Conservation (phyloP, 2,113 vertebrate genomes). For the Gopherus flavomarginatus region DNA sequence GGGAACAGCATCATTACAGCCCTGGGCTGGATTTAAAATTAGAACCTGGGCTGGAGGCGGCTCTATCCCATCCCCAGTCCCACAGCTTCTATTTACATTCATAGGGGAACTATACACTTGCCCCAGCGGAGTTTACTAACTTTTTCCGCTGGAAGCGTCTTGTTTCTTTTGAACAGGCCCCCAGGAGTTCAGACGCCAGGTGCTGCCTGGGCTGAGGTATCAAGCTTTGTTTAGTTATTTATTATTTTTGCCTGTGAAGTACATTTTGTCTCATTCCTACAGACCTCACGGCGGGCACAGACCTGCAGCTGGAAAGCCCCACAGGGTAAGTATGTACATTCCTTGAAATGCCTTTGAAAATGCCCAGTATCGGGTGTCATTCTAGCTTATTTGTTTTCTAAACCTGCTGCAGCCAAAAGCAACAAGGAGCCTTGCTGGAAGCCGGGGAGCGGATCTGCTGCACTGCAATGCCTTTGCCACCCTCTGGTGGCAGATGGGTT, state of each 20-base stretch:
- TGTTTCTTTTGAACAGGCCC: not conserved
- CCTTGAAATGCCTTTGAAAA: not conserved
- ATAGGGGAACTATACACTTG: not conserved
- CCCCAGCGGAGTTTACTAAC: not conserved
- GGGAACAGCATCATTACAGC: not conserved
- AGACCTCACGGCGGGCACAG: not conserved
- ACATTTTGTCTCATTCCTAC: not conserved
- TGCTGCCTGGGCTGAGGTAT: not conserved
- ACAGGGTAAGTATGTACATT: not conserved
- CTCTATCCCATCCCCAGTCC: not conserved
- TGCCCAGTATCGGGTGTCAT: rapidly evolving
- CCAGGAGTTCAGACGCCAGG: not conserved
- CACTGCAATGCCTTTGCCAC: slow-evolving; percentile 44
- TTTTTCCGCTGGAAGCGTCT: not conserved
- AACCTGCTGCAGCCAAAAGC: not conserved
- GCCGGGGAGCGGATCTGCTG: not conserved
- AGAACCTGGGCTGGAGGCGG: not conserved
- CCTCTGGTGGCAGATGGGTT: slow-evolving; percentile 50
- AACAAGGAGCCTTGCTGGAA: not conserved
- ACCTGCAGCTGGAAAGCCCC: not conserved
- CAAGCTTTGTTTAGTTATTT: not conserved
- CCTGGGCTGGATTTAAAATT: not conserved
- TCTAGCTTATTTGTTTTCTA: too few relatives aligned
- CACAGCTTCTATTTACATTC: not conserved
- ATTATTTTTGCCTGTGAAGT: rapidly evolving